Evolutionary conservation across 2,888 invertebrate genomes (phyloP).

Genomic region (Drosophila atroscutellata): DNA sequence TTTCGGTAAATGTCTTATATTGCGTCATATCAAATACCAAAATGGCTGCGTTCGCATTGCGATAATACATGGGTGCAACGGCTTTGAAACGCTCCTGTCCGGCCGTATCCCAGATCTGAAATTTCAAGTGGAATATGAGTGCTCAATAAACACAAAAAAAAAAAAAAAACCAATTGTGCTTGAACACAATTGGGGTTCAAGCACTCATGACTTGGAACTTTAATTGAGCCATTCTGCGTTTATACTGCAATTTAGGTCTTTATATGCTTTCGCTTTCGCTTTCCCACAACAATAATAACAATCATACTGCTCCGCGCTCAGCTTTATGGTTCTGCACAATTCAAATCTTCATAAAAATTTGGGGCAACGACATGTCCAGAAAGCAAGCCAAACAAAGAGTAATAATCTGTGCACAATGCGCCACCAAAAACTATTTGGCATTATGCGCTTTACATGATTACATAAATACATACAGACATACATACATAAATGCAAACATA

Average conservation of each 20-base stretch:
- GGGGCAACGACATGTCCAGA: constrained; percentile 72
- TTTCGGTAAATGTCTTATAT: constrained; percentile 89
- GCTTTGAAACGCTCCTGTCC: constrained; percentile 89
- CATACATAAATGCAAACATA: neutral
- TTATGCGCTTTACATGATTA: constrained; percentile 26
- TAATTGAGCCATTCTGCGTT: constrained; percentile 71
- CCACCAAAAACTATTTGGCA: constrained; percentile 59
- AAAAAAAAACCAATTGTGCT: neutral
- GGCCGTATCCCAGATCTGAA: constrained; percentile 85
- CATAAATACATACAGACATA: constrained; percentile 10
- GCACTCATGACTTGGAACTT: constrained; percentile 49
- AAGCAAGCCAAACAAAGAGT: constrained; percentile 52
- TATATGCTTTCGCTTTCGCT: constrained; percentile 51
- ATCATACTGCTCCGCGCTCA: constrained; percentile 51
- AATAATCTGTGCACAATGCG: constrained; percentile 34
- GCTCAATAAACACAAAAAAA: constrained; percentile 22
- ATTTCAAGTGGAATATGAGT: constrained; percentile 15
- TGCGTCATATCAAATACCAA: constrained; percentile 94
- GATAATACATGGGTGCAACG: constrained; percentile 97
- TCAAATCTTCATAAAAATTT: constrained; percentile 71
- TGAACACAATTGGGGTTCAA: constrained; percentile 15
- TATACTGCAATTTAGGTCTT: constrained; percentile 70
- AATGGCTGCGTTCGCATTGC: constrained; percentile 95
- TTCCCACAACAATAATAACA: constrained; percentile 71
- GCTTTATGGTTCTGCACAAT: constrained; percentile 64